Evolutionary conservation across 2,797 vertebrate species (phyloP), one percentile per base, ranked within the genome.

Genomic region (Crenuchus spilurus): DNA sequence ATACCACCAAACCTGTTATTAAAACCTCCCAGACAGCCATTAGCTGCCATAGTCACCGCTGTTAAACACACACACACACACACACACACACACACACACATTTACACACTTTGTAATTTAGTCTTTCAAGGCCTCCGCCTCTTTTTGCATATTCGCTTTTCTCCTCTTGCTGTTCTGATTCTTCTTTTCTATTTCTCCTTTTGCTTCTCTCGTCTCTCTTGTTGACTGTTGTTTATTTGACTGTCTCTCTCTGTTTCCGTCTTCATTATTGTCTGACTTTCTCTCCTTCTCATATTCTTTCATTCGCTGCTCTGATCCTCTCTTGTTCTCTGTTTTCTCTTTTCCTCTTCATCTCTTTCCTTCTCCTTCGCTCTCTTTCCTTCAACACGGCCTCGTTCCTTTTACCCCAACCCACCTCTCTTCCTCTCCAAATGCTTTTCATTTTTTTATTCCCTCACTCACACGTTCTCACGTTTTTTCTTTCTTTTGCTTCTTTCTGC

Each of bases 91-190:
- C 20, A 48, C 48, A 52, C 49, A 52, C 13, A 52, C 10, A 48
- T 16, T 30, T 31, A 55, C 11, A 8, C 30, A 18, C 16, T 4
- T 37, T 37, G 4, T 37, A 10, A 55, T 30, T 28, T 7, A 22
- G 13, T 51, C 9, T 51, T 22, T 51, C 11, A 11, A 55, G 28
- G n/a, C 31, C 52, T 55, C 52, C 52, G 31, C 16, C 33, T 24
- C 35, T 37, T 35, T 37, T n/a, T n/a, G n/a, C 33, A 39, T 20
- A 7, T 14, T 13, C 10, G 18, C 24, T 20, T 70, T 76, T 77
- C 86, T 73, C 84, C 73, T 80, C 80, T 88, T 82, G 70, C 70
- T 1, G 84, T 86, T 88, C 84, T 65, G 57, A 70, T 35, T 84
- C 77, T 76, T 83, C 37, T 35, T n/a, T 49, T 84, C 80, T 84